Evolutionary conservation across 2,888 invertebrate genomes (phyloP), one percentile per base, ranked within the genome.

Genomic region (Meiosimyza decipiens): DNA sequence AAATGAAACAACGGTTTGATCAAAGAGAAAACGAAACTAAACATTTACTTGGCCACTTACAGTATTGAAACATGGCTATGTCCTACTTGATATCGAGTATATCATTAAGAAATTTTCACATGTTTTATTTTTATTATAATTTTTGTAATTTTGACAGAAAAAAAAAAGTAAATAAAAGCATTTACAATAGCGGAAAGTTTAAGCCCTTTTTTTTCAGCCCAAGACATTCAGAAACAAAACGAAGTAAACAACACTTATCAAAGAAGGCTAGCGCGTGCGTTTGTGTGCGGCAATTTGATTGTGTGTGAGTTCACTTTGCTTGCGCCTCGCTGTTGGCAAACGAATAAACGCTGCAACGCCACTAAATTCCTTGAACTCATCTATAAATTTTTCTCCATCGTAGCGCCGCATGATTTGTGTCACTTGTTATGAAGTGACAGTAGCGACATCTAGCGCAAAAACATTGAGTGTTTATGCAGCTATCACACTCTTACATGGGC

Each of bases 321-420:
- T 75, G 75, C 73, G 75, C 64, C n/a, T 64, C 22, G 64, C 13
- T 50, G 49, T 71, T 73, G 73, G 67, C 71, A 73, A 69, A 75
- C 75, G 75, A 74, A 71, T 71, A 75, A 76, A 75, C 74, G 73
- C 74, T 75, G 76, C 74, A 73, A 70, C 74, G 73, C 75, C 77
- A 77, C 77, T 77, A 75, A 68, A 69, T 76, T 76, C 74, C 75
- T 74, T 72, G 71, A 74, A 74, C 18, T 63, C 63, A 50, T 63
- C 63, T 63, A 63, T 7, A 22, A 64, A 50, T 64, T 63, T 40
- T 63, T 64, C 64, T 64, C 50, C 62, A 16, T 40, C 62, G 2
- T 16, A 16, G 28, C 4, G 40, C 40, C 16, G 16, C 7, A 16
- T 28, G 16, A 33, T 50, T 49, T 64, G 49, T 33, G 51, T 50